Evolutionary conservation across 1,140 invertebrate species (phyloP).

Genomic region (Agrypnia vestita): DNA sequence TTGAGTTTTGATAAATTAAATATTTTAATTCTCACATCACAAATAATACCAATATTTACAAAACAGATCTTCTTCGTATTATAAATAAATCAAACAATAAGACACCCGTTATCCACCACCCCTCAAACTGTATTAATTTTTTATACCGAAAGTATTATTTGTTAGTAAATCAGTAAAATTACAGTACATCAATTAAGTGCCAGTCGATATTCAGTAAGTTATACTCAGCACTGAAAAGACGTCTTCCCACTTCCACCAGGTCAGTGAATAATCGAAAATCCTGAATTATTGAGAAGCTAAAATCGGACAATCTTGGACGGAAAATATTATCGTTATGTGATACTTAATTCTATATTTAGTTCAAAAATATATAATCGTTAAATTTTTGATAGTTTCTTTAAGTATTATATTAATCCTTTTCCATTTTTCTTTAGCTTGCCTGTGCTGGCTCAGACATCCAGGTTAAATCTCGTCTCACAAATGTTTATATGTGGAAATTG

Average conservation of each 20-base stretch:
- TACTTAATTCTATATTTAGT: neutral
- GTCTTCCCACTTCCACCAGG: slow-evolving; percentile 24
- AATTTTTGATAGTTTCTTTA: neutral
- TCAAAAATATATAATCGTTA: neutral
- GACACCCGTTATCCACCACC: slow-evolving; percentile 50
- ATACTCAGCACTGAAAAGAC: neutral
- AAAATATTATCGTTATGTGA: neutral
- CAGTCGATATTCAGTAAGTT: slow-evolving; percentile 23
- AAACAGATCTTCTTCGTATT: too few relatives aligned
- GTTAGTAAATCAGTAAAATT: slow-evolving; percentile 56
- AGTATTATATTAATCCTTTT: neutral
- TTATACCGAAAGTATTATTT: slow-evolving; percentile 58
- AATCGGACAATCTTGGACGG: slow-evolving; percentile 13
- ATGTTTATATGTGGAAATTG: neutral
- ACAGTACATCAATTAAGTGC: neutral
- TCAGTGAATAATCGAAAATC: slow-evolving; percentile 33
- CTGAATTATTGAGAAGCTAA: slow-evolving; percentile 50
- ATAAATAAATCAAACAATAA: neutral
- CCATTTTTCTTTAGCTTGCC: neutral
- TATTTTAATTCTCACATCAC: too few relatives aligned
- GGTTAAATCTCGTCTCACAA: neutral
- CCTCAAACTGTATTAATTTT: slow-evolving; percentile 54
- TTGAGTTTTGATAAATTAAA: too few relatives aligned
- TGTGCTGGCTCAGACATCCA: neutral
- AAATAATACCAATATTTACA: too few relatives aligned